Conservation (phyloP, 2,888 invertebrate genomes). For the Perizoma flavofasciatum region DNA sequence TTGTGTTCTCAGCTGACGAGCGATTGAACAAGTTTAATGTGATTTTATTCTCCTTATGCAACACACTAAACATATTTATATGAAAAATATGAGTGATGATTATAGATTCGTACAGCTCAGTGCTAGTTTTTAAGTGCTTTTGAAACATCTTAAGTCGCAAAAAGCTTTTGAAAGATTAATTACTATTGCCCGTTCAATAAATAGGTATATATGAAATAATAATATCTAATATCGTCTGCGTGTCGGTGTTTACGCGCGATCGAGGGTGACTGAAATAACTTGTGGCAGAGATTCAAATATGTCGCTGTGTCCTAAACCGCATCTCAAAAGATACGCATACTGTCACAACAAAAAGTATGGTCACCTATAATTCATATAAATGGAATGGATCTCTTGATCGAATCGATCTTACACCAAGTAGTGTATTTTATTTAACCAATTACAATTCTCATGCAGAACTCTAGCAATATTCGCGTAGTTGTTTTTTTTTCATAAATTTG, state of each 20-base stretch:
- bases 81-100: slow-evolving; percentile 17
- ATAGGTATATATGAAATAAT: slow-evolving; percentile 56
- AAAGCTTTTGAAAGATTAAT: slow-evolving; percentile 15
- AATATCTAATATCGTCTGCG: slow-evolving; percentile 53
- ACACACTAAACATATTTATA: slow-evolving; percentile 4
- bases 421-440: no score
- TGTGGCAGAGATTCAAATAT: slow-evolving; percentile 83
- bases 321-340: slow-evolving; percentile 59
- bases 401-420: no score
- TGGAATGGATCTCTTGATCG: neutral
- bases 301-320: slow-evolving; percentile 73
- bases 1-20: neutral
- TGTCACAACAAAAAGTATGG: slow-evolving; percentile 52
- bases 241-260: slow-evolving; percentile 72
- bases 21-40: neutral
- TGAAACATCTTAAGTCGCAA: slow-evolving; percentile 9
- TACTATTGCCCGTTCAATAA: slow-evolving; percentile 40
- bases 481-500: neutral
- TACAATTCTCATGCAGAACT: no score
- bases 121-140: slow-evolving; percentile 12
- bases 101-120: slow-evolving; percentile 13
- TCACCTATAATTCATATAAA: slow-evolving; percentile 37
- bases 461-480: no score
- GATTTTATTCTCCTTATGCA: slow-evolving; percentile 5
- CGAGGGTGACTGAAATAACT: slow-evolving; percentile 64